Evolutionary conservation across 1,140 invertebrate species (phyloP), one percentile per base, ranked within the genome.

Genomic region (Contarinia nasturtii): DNA sequence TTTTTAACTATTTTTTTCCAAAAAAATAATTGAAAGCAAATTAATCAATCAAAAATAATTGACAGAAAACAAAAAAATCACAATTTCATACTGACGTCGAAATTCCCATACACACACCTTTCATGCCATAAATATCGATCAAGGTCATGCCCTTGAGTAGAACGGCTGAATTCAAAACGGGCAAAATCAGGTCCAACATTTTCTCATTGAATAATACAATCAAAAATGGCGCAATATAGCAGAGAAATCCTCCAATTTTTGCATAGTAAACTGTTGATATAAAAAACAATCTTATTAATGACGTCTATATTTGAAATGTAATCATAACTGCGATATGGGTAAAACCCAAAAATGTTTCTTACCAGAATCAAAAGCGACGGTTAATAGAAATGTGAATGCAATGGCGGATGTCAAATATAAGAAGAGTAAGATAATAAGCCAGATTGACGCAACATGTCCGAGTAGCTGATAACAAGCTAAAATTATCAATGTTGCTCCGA

Each of bases 301-400:
- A 27, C 10, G 27, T 27, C 27, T 27, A 27, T 27, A 27, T 27
- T 5, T 27, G 27, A 10, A 27, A 5, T 10, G 27, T 27, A 27
- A 27, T 27, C 27, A 27, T n/a, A n/a, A n/a, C n/a, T n/a, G n/a
- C n/a, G n/a, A n/a, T n/a, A n/a, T n/a, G n/a, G n/a, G n/a, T n/a
- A n/a, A n/a, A n/a, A n/a, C n/a, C n/a, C n/a, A n/a, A n/a, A n/a
- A n/a, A n/a, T n/a, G 27, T 27, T 5, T 27, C 27, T 27, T 27
- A 27, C 27, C 59, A 42, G 61, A 59, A 27, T 58, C 54, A 52
- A 64, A 63, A 42, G 55, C 58, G 2, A 61, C 59, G 7, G 58
- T 59, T 45, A 64, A 53, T 14, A 64, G 48, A 50, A 62, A 63
- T 4, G 59, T 54, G 21, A 61, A 64, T 7, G 55, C 55, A 52